Evolutionary conservation across 2,797 vertebrate species (phyloP), one percentile per base, ranked within the genome.

Genomic region (Bufotes viridis): DNA sequence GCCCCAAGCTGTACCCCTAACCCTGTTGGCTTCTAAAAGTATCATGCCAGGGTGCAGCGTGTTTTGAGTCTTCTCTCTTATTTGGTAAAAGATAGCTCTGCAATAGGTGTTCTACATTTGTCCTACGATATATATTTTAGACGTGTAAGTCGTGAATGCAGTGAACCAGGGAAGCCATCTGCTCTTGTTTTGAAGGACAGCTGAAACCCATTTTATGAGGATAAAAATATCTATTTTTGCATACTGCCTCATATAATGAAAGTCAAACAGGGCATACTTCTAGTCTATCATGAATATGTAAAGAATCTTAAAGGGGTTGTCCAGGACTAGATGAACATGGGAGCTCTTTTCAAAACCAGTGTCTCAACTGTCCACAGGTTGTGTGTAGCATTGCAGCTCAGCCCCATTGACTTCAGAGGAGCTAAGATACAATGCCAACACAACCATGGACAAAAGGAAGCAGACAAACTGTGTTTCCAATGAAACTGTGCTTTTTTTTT

Each of bases 151-250:
- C 51, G 15, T 24, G 51, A 55, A 78, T 7, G 22, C 75, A 78
- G 7, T 51, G 75, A 78, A 55, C 75, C 51, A n/a, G 75, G 75
- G 55, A 24, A 8, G 22, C 75, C 49, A 78, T 55, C 75, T 78
- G 75, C 75, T 78, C 51, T 55, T 7, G 49, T 55, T 55, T n/a
- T 78, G 24, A 78, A 24, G 51, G 75, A 55, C 75, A 78, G 51
- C 22, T 78, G 75, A 78, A 78, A 7, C 49, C 75, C n/a, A 7
- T 24, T 76, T 76, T 53, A 76, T 15, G 49, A 55, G 51, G 75
- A 51, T 55, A 42, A 78, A 78, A 78, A 78, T 55, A 55, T 24
- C 51, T 55, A 24, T 55, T 78, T 24, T 55, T 15, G 11, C 13
- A 53, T 55, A 55, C 75, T 14, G 3, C 22, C 49, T 78, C 51